These are phyloP conservation scores for Cheirogaleus medius DNA, from an alignment of 2,113 vertebrate species.

Conservation along the genomic window DNA sequence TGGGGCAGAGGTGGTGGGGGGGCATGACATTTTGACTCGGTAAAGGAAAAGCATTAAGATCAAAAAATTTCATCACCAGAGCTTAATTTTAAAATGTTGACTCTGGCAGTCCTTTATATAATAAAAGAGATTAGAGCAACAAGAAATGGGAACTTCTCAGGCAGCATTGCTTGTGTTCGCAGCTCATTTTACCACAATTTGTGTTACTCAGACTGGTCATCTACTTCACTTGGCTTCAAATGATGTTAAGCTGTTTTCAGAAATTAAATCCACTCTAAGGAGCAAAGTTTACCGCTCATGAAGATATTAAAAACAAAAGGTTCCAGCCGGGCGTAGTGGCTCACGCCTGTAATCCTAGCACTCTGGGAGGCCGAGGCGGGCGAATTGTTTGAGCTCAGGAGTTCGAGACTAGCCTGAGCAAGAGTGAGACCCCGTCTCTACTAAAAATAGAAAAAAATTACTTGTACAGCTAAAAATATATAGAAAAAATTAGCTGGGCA, in stretches of 20 bases:
- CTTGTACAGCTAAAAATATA: too few species aligned
- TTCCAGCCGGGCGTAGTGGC: too few species aligned
- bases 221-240: not conserved
- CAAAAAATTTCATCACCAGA: not conserved
- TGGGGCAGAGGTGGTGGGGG: not conserved
- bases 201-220: not conserved
- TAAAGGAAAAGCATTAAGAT: not conserved
- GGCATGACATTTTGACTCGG: not conserved
- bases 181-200: not conserved
- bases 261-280: not conserved
- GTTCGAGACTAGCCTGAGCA: too few species aligned
- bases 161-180: too few species aligned
- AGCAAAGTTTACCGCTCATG: not conserved
- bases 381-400: too few species aligned
- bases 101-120: not conserved
- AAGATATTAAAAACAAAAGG: not conserved
- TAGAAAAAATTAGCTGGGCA: too few species aligned
- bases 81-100: not conserved
- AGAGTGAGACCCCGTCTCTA: too few species aligned
- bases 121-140: not conserved
- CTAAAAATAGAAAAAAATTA: too few species aligned
- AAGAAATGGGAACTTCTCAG: not conserved
- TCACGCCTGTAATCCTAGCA: too few species aligned
- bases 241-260: not conserved
- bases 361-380: too few species aligned